Conservation (phyloP, 2,113 vertebrate species). For the Dinomys branickii region DNA sequence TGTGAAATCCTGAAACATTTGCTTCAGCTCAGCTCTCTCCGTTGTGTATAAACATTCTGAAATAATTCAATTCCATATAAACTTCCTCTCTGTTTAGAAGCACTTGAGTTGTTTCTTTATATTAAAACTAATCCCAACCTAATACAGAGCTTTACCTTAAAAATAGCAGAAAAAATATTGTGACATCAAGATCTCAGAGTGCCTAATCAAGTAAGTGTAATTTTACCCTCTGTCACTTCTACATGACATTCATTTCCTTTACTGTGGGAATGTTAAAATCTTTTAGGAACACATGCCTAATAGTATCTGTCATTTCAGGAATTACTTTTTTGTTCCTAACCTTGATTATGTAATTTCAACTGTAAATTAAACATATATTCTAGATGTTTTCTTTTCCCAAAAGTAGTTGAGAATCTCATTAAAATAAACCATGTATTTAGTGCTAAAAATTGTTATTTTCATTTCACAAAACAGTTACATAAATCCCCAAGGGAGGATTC, state of each 20-base stretch:
- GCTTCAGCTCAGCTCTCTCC: background rate
- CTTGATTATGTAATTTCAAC: background rate
- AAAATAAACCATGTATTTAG: background rate
- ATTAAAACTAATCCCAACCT: background rate
- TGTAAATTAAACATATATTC: background rate
- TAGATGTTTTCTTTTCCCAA: background rate
- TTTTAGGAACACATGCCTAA: background rate
- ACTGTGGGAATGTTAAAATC: background rate
- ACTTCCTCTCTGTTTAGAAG: background rate
- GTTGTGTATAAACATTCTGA: background rate
- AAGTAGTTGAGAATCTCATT: background rate
- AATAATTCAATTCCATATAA: background rate
- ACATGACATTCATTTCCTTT: background rate
- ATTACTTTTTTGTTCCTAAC: background rate
- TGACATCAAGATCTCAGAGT: background rate
- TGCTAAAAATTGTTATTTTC: background rate
- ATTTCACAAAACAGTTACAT: background rate
- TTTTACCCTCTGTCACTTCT: background rate
- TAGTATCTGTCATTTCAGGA: background rate
- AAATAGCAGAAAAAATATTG: background rate
- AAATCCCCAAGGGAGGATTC: background rate
- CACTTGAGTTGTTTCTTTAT: background rate
- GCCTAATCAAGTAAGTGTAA: background rate
- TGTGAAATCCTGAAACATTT: background rate
- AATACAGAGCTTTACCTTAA: background rate